Evolutionary conservation across 2,113 vertebrate genomes (phyloP).

Genomic region (Bothrops jararaca): DNA sequence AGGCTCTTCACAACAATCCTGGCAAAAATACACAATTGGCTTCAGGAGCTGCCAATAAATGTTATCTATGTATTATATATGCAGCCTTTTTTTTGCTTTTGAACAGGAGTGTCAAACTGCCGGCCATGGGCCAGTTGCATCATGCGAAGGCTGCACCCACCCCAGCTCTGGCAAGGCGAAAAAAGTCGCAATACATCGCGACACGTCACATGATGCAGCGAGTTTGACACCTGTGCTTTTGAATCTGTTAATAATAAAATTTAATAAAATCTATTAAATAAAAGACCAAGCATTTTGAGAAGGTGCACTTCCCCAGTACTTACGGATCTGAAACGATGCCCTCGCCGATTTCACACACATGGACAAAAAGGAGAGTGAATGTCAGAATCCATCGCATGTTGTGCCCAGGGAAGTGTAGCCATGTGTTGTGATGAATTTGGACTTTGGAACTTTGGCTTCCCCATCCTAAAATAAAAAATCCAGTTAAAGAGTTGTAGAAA

Average conservation of each 20-base stretch:
- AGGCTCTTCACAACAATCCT: background rate
- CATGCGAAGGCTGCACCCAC: no score
- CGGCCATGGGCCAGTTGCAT: no score
- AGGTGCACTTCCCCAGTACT: conserved; percentile 45
- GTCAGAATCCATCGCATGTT: conserved; percentile 96
- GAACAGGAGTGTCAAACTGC: background rate
- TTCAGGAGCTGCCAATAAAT: background rate
- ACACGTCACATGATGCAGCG: no score
- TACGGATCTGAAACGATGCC: conserved; percentile 91
- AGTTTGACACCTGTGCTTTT: no score
- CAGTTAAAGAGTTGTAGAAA: background rate
- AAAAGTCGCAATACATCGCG: no score
- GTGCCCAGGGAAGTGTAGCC: conserved; percentile 97
- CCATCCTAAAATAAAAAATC: conserved; percentile 77
- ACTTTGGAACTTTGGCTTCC: conserved; percentile 98
- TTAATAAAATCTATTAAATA: background rate
- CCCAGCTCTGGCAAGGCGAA: no score
- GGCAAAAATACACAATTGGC: background rate
- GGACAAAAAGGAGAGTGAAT: conserved; percentile 90
- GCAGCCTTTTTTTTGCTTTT: background rate
- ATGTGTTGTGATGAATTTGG: conserved; percentile 98
- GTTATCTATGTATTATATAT: background rate
- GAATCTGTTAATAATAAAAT: no score
- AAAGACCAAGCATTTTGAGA: background rate
- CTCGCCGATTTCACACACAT: conserved; percentile 96